Conservation (phyloP, 1,140 invertebrate genomes). For the Calliopsis andreniformis region DNA sequence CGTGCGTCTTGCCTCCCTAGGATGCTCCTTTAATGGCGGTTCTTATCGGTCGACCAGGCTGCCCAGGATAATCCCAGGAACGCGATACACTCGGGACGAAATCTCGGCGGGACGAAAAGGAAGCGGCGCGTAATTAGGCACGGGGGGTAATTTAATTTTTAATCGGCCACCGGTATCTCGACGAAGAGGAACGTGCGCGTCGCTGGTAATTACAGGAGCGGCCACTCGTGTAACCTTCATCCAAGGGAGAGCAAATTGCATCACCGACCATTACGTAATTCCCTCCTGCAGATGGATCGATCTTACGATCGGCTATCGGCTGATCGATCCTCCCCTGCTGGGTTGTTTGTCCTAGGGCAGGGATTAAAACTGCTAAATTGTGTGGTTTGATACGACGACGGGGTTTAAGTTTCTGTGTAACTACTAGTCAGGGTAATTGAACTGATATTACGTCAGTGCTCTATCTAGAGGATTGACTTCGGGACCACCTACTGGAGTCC, state of each 20-base stretch:
- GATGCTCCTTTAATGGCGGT: conserved; percentile 46
- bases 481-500: too few relatives aligned
- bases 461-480: too few relatives aligned
- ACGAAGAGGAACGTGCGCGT: background rate
- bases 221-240: background rate
- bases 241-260: background rate
- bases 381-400: too few relatives aligned
- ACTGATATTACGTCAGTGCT: too few relatives aligned
- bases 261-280: conserved; percentile 25
- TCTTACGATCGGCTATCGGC: conserved; percentile 27
- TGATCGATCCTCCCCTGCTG: conserved; percentile 13
- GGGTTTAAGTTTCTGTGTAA: too few relatives aligned
- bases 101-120: conserved; percentile 28
- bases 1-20: conserved; percentile 27
- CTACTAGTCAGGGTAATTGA: too few relatives aligned
- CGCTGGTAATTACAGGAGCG: background rate
- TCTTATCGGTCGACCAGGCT: conserved; percentile 37
- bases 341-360: background rate
- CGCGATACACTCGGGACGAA: conserved; percentile 15
- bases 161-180: background rate
- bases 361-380: too few relatives aligned
- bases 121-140: background rate
- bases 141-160: conserved; percentile 9
- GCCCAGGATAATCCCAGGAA: conserved; percentile 7
- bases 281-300: conserved; percentile 14